A percentile compares a stretch with the other conserved stretches of the same genome.
These are phyloP conservation scores for Gracilinanus agilis DNA, from an alignment of 2,113 vertebrate species.

Conservation along the genomic window DNA sequence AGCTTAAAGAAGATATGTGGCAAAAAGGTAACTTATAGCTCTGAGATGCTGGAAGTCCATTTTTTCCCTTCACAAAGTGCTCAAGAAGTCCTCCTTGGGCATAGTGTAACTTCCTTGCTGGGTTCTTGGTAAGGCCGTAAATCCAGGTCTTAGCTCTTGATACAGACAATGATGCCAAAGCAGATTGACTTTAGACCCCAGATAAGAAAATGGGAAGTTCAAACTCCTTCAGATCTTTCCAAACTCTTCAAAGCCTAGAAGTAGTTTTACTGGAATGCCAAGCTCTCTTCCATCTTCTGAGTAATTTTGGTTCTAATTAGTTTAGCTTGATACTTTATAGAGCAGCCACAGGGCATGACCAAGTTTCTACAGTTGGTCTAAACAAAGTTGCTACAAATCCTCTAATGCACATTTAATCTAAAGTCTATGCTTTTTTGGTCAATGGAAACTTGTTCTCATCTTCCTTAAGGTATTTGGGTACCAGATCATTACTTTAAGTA, in stretches of 20 bases:
- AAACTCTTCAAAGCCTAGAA: background rate
- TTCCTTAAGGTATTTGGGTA: background rate
- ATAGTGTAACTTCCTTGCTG: background rate
- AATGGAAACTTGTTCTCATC: background rate
- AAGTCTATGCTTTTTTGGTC: background rate
- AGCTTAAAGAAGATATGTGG: background rate
- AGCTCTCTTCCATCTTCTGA: background rate
- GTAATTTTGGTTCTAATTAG: background rate
- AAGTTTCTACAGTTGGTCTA: background rate
- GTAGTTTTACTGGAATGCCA: background rate
- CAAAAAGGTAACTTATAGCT: background rate
- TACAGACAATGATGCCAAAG: background rate
- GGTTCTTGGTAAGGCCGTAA: background rate
- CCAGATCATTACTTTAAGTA: background rate
- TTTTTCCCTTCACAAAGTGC: background rate
- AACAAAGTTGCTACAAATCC: background rate
- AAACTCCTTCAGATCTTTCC: background rate
- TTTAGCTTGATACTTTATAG: background rate
- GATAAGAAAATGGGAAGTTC: background rate
- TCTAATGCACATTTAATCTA: background rate
- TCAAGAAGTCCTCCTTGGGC: background rate
- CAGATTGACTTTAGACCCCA: background rate
- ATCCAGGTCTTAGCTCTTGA: background rate
- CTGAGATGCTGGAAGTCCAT: background rate
- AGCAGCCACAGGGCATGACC: background rate